phyloP scores from a whole-genome alignment of 2,888 invertebrate species.

The Pterostichus niger region DNA sequence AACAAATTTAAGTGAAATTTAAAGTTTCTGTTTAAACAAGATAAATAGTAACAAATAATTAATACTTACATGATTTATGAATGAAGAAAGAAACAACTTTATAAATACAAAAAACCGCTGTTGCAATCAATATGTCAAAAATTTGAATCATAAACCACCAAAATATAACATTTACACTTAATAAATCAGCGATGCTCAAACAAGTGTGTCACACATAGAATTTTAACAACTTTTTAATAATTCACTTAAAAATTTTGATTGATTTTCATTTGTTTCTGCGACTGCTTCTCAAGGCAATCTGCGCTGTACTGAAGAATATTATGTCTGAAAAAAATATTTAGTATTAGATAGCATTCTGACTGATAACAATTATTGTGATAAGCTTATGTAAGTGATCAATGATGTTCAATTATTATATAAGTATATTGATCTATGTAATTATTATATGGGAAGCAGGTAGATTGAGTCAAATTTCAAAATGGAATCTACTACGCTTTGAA shows the following conservation, averaged over 20 bases:
- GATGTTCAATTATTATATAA: slow-evolving; percentile 19
- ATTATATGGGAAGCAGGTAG: neutral
- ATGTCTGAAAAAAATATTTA: slow-evolving; percentile 19
- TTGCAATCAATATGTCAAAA: slow-evolving; percentile 42
- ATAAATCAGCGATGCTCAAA: neutral
- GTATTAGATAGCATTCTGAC: slow-evolving; percentile 27
- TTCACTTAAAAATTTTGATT: slow-evolving; percentile 11
- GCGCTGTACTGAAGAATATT: slow-evolving; percentile 37
- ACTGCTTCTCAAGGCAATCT: neutral
- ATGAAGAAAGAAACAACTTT: slow-evolving; percentile 39
- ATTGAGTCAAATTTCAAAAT: neutral
- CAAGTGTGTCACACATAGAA: neutral
- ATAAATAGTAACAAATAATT: slow-evolving; percentile 1
- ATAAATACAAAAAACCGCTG: slow-evolving; percentile 41
- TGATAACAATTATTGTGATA: slow-evolving; percentile 39
- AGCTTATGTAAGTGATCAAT: neutral
- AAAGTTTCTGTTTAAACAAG: too few species aligned
- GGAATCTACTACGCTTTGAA: too few species aligned
- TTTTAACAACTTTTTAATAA: neutral
- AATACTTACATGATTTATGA: slow-evolving; percentile 57
- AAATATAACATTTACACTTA: slow-evolving; percentile 23
- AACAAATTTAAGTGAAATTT: too few species aligned
- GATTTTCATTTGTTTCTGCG: slow-evolving; percentile 29
- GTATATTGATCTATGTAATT: neutral
- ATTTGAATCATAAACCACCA: slow-evolving; percentile 44